Conservation (phyloP, 2,113 vertebrate species). For the Lepidothrix coronata region DNA sequence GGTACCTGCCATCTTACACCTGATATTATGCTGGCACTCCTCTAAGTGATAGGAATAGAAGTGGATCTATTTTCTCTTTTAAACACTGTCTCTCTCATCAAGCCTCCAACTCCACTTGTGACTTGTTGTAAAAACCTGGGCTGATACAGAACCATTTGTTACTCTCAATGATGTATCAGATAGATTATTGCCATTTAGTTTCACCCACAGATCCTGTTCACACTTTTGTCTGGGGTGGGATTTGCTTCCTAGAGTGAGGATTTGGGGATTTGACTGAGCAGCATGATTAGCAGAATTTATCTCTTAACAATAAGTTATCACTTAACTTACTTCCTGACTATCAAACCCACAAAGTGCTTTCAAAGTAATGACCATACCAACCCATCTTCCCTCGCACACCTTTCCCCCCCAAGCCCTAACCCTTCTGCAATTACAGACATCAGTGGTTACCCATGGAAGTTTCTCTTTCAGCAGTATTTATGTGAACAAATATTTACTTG, state of each 20-base stretch:
- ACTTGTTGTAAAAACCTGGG: background rate
- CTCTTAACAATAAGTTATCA: background rate
- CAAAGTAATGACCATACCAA: background rate
- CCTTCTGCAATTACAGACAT: background rate
- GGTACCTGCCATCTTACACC: background rate
- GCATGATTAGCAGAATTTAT: background rate
- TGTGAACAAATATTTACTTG: slow-evolving; percentile 50
- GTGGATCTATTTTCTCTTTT: background rate
- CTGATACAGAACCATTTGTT: background rate
- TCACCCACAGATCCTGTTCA: background rate
- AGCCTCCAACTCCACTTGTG: background rate
- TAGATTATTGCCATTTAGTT: background rate
- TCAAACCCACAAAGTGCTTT: background rate
- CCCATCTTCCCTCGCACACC: background rate
- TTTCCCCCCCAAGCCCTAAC: background rate
- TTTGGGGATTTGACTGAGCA: background rate
- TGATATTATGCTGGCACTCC: background rate
- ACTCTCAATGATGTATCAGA: background rate
- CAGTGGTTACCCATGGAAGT: slow-evolving; percentile 4
- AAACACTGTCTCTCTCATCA: background rate
- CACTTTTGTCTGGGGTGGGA: background rate
- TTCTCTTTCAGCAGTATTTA: slow-evolving; percentile 29
- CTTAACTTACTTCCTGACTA: background rate
- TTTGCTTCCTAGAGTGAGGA: background rate
- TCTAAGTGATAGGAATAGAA: background rate